Percentiles rank a stretch among this genome's conserved stretches.
Conservation (phyloP, 2,888 invertebrate genomes). For the Quadroppia sp. region DNA sequence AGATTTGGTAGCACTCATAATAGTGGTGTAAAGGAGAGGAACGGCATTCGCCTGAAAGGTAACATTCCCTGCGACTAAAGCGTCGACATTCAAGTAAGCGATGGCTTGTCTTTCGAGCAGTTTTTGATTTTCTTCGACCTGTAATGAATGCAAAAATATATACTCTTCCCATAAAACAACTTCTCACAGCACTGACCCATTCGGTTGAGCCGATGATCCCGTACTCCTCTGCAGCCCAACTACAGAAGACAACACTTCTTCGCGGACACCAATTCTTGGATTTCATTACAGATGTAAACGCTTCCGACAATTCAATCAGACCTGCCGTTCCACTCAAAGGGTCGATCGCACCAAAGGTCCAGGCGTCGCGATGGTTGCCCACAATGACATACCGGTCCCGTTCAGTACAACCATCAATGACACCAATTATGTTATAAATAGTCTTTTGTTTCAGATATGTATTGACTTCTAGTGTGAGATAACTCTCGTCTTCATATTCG, state of each 20-base stretch:
- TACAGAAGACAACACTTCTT: slow-evolving; percentile 55
- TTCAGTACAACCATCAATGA: slow-evolving; percentile 50
- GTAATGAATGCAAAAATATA: not conserved
- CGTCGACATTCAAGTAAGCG: slow-evolving; percentile 51
- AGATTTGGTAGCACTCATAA: slow-evolving; percentile 48
- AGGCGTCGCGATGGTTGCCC: slow-evolving; percentile 59
- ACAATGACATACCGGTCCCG: slow-evolving; percentile 56
- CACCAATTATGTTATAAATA: slow-evolving; percentile 52
- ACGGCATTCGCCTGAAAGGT: slow-evolving; percentile 29
- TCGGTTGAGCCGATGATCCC: slow-evolving; percentile 57
- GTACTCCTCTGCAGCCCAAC: slow-evolving; percentile 58
- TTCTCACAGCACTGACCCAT: no score
- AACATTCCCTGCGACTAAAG: slow-evolving; percentile 50
- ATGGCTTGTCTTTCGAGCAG: slow-evolving; percentile 47
- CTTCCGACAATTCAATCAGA: slow-evolving; percentile 55
- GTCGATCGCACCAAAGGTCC: slow-evolving; percentile 57
- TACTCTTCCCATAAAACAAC: no score
- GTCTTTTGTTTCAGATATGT: slow-evolving; percentile 33
- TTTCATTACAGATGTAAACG: slow-evolving; percentile 51
- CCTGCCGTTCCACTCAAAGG: slow-evolving; percentile 57
- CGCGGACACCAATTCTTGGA: slow-evolving; percentile 55
- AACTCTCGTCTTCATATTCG: slow-evolving; percentile 41
- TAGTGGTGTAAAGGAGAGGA: slow-evolving; percentile 45
- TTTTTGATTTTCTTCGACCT: slow-evolving; percentile 26
- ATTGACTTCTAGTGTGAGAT: slow-evolving; percentile 42